Evolutionary conservation across 1,140 invertebrate species (phyloP), one percentile per base, ranked within the genome.

Genomic region (Chironomus striatipennis): DNA sequence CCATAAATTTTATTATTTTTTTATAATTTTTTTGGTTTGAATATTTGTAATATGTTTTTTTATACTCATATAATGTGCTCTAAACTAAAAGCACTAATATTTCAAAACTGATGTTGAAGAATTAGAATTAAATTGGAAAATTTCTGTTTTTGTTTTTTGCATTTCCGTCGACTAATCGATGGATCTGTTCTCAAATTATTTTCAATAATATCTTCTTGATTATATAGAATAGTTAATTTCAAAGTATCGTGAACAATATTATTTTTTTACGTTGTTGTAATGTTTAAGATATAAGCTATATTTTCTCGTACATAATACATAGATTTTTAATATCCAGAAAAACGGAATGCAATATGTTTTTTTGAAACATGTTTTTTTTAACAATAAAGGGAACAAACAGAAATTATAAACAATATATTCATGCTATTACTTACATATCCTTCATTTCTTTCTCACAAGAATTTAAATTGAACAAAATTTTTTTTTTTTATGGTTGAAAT

Each of bases 21-120:
- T 57, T 57, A n/a, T 57, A 57, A 15, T 57, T 57, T 57, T 57
- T 57, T 57, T 57, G 47, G 47, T 15, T 57, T 57, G 47, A 57
- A 57, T 57, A 57, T 57, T 12, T 57, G 47, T 57, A 57, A n/a
- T 57, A 34, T 57, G 9, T 12, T 15, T 57, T n/a, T 15, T 57
- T 1, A 57, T 47, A 47, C 9, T n/a, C n/a, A n/a, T 34, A 34
- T 34, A 34, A 34, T 34, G 24, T 34, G 24, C 24, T 34, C 24
- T 34, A 34, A 34, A 34, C 24, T 34, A 34, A 34, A 34, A 34
- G 24, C 24, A 34, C 24, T 34, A 34, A 34, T 34, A 2, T 34
- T 34, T 34, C 24, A 34, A 34, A 34, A 34, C 24, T 34, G 24
- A 34, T 34, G 5, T 34, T 34, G 5, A 34, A 34, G 1, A 34